phyloP scores from a whole-genome alignment of 1,140 invertebrate species.

The roundworm (Caenorhabditis elegans) region WBcel235 BX284606.5:11674501-11675000 shows the following conservation, averaged over 20 bases:
- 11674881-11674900: too few species aligned
- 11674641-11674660: neutral
- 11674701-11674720: neutral
- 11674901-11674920: neutral
- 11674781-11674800: constrained; percentile 5
- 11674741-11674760: neutral
- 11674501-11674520: neutral
- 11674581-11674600: neutral
- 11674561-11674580: neutral
- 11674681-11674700: neutral
- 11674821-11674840: too few species aligned
- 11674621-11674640: neutral
- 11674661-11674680: neutral
- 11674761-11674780: neutral
- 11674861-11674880: too few species aligned
- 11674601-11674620: too few species aligned
- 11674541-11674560: neutral
- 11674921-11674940: neutral
- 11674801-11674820: too few species aligned
- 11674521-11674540: neutral
- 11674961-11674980: neutral
- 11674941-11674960: neutral
- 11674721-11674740: neutral
- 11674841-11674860: too few species aligned
- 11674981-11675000: neutral